Evolutionary conservation across 23 tunicate species (phyloP).

Genomic region (Halocynthia aurantium): DNA sequence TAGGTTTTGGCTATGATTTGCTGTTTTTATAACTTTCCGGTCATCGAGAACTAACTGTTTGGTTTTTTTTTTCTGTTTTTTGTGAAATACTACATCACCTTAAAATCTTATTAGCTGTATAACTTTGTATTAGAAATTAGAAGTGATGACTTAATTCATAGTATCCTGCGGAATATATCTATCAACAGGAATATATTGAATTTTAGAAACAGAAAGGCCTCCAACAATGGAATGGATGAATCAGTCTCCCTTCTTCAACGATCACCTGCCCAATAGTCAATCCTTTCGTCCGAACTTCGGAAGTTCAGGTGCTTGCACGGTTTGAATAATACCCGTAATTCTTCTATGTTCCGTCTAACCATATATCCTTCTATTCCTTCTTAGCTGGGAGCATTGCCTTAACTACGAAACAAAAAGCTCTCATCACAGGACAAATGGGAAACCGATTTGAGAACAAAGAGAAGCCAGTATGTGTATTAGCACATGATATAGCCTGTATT

Average conservation of each 20-base stretch:
- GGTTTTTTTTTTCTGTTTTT: too few relatives aligned
- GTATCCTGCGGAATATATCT: too few relatives aligned
- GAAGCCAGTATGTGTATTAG: background rate
- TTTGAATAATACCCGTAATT: background rate
- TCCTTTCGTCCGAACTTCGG: constrained; percentile 17
- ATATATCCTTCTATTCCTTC: background rate
- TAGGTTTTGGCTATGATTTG: too few relatives aligned
- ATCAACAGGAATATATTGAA: too few relatives aligned
- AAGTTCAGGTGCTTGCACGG: constrained; percentile 9
- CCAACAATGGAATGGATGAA: too few relatives aligned
- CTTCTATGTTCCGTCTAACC: background rate
- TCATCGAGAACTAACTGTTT: too few relatives aligned
- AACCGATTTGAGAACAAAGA: constrained; percentile 7
- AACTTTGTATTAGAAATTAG: too few relatives aligned
- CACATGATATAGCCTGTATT: background rate
- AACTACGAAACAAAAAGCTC: constrained; percentile 19
- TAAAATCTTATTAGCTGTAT: too few relatives aligned
- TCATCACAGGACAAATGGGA: constrained; percentile 5
- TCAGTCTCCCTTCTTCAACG: background rate
- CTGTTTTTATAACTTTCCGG: too few relatives aligned
- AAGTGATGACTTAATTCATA: too few relatives aligned
- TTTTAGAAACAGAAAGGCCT: too few relatives aligned
- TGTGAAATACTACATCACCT: too few relatives aligned
- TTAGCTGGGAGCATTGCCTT: constrained; percentile 24
- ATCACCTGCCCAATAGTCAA: constrained; percentile 20